Evolutionary conservation across 2,888 invertebrate species (phyloP).

Genomic region (Andrena fulva): DNA sequence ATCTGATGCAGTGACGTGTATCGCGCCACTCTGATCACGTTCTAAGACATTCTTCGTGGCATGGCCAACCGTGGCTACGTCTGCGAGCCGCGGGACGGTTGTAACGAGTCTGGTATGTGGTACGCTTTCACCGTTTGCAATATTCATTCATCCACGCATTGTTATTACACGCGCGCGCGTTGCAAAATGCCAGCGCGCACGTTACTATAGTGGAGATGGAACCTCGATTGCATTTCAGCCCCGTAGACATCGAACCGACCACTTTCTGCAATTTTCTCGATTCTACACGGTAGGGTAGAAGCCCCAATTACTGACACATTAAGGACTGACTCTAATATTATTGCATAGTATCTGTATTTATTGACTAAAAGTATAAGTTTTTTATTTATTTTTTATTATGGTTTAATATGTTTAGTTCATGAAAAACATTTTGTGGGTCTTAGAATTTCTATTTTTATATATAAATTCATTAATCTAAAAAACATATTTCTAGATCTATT

Average conservation of each 20-base stretch:
- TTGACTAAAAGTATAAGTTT: too few species aligned
- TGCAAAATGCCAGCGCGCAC: slow-evolving; percentile 38
- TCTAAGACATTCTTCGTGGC: slow-evolving; percentile 50
- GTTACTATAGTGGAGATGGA: slow-evolving; percentile 22
- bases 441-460: too few species aligned
- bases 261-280: not conserved
- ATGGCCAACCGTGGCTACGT: slow-evolving; percentile 35
- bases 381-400: too few species aligned
- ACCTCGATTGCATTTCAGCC: slow-evolving; percentile 4
- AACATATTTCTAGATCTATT: too few species aligned
- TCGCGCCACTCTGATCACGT: slow-evolving; percentile 51
- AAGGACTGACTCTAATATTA: too few species aligned
- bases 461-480: too few species aligned
- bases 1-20: slow-evolving; percentile 3
- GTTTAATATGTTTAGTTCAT: too few species aligned
- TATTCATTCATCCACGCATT: slow-evolving; percentile 74
- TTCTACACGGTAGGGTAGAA: too few species aligned
- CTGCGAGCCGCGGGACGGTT: slow-evolving; percentile 42
- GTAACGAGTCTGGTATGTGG: slow-evolving; percentile 77
- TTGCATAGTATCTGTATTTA: too few species aligned
- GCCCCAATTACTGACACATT: too few species aligned
- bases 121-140: slow-evolving; percentile 80
- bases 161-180: slow-evolving; percentile 66
- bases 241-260: not conserved
- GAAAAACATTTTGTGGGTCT: too few species aligned